Conservation (phyloP, 1,140 invertebrate species). For the Apis laboriosa region DNA sequence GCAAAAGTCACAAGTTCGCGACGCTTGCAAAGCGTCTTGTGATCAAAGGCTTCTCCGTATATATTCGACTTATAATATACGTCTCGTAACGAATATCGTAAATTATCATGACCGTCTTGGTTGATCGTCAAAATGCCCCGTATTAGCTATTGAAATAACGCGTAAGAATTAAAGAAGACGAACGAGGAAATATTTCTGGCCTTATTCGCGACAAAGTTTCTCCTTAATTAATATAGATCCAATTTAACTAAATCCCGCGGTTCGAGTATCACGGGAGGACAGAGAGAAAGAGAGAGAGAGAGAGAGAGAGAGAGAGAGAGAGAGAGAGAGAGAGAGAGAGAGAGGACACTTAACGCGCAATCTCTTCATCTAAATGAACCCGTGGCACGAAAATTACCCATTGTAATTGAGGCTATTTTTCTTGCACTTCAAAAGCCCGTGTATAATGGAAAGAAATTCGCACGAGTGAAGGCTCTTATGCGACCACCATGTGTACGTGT, state of each 20-base stretch:
- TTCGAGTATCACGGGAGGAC: slow-evolving; percentile 6
- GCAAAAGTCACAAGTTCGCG: slow-evolving; percentile 25
- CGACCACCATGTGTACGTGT: neutral
- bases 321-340: neutral
- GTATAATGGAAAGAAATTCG: slow-evolving; percentile 44
- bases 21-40: neutral
- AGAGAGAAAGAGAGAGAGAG: neutral
- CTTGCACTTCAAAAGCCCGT: slow-evolving; percentile 40
- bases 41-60: neutral
- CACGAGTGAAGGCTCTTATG: slow-evolving; percentile 14
- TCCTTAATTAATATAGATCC: slow-evolving; percentile 27
- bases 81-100: neutral
- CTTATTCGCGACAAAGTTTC: neutral
- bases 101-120: neutral
- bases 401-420: slow-evolving; percentile 48
- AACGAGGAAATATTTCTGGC: neutral
- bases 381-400: slow-evolving; percentile 50
- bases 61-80: slow-evolving; percentile 14
- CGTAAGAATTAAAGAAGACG: no score
- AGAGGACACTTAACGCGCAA: slow-evolving; percentile 9
- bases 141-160: neutral
- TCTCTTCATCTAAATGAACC: slow-evolving; percentile 48
- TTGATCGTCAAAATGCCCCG: neutral
- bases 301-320: neutral
- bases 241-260: slow-evolving; percentile 29